phyloP scores from a whole-genome alignment of 2,888 invertebrate genomes.

The Oscheius myriophilus region DNA sequence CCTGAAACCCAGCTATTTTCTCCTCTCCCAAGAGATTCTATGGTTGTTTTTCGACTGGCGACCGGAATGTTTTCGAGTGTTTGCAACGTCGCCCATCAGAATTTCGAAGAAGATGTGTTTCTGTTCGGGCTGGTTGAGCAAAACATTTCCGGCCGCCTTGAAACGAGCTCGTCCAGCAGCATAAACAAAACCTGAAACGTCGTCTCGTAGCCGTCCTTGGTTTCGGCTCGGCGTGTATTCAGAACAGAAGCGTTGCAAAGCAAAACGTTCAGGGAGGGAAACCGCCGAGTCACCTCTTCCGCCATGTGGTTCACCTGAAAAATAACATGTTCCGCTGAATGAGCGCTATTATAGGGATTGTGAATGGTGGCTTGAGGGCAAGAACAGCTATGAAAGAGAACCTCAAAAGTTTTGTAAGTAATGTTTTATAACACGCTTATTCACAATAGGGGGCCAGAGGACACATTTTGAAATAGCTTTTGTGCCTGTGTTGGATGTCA shows the following conservation, averaged over 20 bases:
- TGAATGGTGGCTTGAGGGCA: background rate
- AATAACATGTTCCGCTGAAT: constrained; percentile 6
- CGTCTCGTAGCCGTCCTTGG: constrained; percentile 64
- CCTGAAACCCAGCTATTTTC: constrained; percentile 38
- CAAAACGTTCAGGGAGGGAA: constrained; percentile 63
- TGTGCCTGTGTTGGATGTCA: no score
- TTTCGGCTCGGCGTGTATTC: constrained; percentile 54
- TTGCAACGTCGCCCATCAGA: background rate
- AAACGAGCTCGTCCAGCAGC: background rate
- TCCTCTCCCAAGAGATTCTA: background rate
- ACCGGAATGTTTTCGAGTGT: background rate
- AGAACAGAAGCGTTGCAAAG: constrained; percentile 67
- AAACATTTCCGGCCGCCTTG: constrained; percentile 21
- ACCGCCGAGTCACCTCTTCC: constrained; percentile 61
- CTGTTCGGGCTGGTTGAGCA: constrained; percentile 13
- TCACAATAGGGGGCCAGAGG: no score
- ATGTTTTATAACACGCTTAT: no score
- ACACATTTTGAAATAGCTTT: no score
- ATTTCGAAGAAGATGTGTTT: constrained; percentile 7
- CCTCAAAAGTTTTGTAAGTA: no score
- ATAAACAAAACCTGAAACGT: constrained; percentile 62
- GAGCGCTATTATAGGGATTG: background rate
- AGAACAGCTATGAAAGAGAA: background rate
- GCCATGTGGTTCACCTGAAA: constrained; percentile 62
- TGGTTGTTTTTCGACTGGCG: background rate